Percentiles rank a stretch among this genome's conserved stretches.
These are phyloP conservation scores for Papilio elwesi DNA, from an alignment of 2,888 invertebrate species.

Conservation along the genomic window DNA sequence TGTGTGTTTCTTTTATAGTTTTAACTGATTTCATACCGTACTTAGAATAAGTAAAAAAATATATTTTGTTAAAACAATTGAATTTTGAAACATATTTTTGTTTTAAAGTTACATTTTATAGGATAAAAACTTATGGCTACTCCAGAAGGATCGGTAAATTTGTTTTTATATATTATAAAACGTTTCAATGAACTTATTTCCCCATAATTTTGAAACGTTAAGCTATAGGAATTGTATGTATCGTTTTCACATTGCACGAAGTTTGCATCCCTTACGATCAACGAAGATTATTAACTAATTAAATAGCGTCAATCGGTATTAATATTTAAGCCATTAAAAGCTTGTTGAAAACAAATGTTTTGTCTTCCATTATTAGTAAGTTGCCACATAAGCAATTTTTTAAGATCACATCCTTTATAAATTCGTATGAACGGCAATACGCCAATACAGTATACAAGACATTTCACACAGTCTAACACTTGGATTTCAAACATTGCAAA, in stretches of 20 bases:
- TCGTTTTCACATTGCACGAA: not conserved
- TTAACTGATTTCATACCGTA: not conserved
- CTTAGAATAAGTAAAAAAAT: not conserved
- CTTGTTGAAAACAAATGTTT: not conserved
- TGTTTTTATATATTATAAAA: constrained; percentile 12
- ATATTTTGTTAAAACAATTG: not conserved
- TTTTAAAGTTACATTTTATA: constrained; percentile 15
- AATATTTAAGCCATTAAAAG: not conserved
- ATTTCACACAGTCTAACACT: no score
- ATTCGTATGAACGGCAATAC: not conserved
- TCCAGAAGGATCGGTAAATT: constrained; percentile 47
- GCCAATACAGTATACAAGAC: not conserved
- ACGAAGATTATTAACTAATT: no score
- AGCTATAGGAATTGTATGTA: not conserved
- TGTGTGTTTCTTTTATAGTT: not conserved
- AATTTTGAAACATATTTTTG: not conserved
- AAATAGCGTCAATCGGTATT: not conserved
- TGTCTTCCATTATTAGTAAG: not conserved
- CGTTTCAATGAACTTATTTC: not conserved
- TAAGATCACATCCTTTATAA: not conserved
- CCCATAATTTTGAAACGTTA: not conserved
- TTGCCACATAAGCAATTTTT: constrained; percentile 14
- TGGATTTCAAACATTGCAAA: no score
- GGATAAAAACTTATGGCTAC: constrained; percentile 44
- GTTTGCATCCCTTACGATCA: no score